A percentile compares a stretch with the other conserved stretches of the same genome.
Conservation (phyloP, 2,888 invertebrate species). For the Anthophora plumipes region DNA sequence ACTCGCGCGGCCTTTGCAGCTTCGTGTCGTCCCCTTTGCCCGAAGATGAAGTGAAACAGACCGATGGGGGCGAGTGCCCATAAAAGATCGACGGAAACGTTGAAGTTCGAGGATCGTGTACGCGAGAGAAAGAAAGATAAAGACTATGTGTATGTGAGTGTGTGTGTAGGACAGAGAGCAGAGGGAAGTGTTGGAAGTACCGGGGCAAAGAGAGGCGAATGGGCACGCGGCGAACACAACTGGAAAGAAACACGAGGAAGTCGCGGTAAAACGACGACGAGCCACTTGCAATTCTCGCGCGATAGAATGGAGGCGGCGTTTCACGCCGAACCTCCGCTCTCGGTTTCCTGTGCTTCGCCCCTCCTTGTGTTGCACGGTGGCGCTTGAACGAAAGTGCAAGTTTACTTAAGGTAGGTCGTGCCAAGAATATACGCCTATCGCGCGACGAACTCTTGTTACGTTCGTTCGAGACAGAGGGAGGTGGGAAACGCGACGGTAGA, state of each 20-base stretch:
- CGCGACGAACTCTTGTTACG: slow-evolving; percentile 40
- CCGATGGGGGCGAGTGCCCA: slow-evolving; percentile 32
- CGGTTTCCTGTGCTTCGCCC: slow-evolving; percentile 53
- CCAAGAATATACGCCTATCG: slow-evolving; percentile 64
- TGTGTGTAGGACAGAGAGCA: not conserved
- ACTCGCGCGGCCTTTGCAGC: slow-evolving; percentile 11
- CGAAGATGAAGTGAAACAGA: slow-evolving; percentile 34
- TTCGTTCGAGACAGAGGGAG: slow-evolving; percentile 11
- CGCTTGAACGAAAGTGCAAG: slow-evolving; percentile 72
- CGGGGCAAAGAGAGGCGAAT: not conserved
- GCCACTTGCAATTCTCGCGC: slow-evolving; percentile 51
- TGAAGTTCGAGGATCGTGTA: not conserved
- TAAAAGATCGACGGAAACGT: slow-evolving; percentile 13
- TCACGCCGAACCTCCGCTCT: slow-evolving; percentile 27
- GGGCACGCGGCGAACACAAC: not conserved
- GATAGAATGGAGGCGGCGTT: slow-evolving; percentile 49
- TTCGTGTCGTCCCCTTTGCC: slow-evolving; percentile 20
- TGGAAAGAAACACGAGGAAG: slow-evolving; percentile 20
- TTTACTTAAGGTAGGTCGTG: slow-evolving; percentile 70
- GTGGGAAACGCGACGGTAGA: slow-evolving; percentile 24
- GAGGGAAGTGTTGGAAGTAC: not conserved
- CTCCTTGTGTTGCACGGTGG: slow-evolving; percentile 50
- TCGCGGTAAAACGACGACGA: slow-evolving; percentile 31
- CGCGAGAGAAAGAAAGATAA: not conserved
- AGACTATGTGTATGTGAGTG: too few relatives aligned